Base-by-base conservation (phyloP, 1,140 invertebrate species). In the Temnothorax longispinosus region DNA sequence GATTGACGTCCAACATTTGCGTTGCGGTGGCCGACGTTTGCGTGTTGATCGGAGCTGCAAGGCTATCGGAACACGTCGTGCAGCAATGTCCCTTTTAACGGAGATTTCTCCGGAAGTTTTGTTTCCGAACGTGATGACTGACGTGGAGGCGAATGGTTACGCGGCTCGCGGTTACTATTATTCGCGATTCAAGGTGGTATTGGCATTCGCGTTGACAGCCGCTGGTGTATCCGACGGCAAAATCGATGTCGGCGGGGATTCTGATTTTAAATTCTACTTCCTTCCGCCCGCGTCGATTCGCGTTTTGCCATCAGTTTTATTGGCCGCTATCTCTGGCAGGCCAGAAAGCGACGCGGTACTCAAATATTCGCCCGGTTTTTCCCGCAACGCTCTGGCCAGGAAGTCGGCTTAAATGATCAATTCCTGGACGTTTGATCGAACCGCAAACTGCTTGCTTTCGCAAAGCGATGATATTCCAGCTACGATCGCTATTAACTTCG, bases 41-140 rank as follows among this genome's bases (percentile, higher is more conserved):
- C 41, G 65, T 27, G 38, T 56, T 32, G 58, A 35, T 62, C 62
- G 58, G 44, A 35, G 50, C 41, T 32, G 41, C 44, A 27, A 38
- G 71, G 21, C 44, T 44, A 38, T 62, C 27, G 78, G n/a, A 7
- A 35, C 11, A 3, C 21, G 60, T 7, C 77, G 50, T 5, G 69
- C 52, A 27, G 71, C 41, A 32, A 18, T 52, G 56, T 87, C 78
- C 76, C 18, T 58, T 84, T 65, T 47, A 52, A 64, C 54, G 58
- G 58, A 64, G 54, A 8, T 60, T 44, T 74, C 32, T 35, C 52
- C 74, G 72, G 64, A 77, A 64, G 54, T 69, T 54, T 47, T 86
- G 72, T 85, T 86, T 86, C 35, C 87, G 54, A 18, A 86, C 38
- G 44, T 27, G 32, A 50, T 21, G 71, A 87, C 32, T 85, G 86